Conservation (phyloP, 2,888 invertebrate genomes). For the Eupelmus urozonus region DNA sequence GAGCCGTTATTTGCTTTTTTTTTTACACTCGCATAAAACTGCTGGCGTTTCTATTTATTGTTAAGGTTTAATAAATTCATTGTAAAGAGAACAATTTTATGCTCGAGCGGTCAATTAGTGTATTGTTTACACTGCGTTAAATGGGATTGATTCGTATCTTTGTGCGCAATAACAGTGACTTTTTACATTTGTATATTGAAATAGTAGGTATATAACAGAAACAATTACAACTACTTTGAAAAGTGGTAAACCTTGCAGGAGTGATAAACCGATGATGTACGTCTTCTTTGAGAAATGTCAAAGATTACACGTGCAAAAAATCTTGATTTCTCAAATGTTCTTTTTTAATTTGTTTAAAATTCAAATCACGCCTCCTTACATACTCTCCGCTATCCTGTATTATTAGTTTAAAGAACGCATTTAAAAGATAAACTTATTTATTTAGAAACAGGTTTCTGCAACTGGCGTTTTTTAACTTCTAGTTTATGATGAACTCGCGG, state of each 20-base stretch:
- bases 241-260: background rate
- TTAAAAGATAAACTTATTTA: no score
- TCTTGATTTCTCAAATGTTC: no score
- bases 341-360: no score
- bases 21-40: background rate
- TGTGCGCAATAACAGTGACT: no score
- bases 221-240: background rate
- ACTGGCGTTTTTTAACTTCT: no score
- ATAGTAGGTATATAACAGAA: background rate
- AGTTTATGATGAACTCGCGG: no score
- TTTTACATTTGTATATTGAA: constrained; percentile 7
- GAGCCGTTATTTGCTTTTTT: background rate
- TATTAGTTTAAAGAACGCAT: no score
- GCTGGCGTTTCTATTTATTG: background rate
- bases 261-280: background rate
- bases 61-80: background rate
- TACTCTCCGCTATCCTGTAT: no score
- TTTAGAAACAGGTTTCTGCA: constrained; percentile 1
- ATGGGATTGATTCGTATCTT: background rate
- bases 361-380: no score
- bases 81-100: constrained; percentile 1
- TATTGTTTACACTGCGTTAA: constrained; percentile 9
- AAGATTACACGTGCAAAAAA: no score
- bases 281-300: no score
- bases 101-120: background rate